Percentiles rank a stretch among this genome's conserved stretches.
These are phyloP conservation scores for Probosciger aterrimus DNA, from an alignment of 2,113 vertebrate species.

Conservation along the genomic window DNA sequence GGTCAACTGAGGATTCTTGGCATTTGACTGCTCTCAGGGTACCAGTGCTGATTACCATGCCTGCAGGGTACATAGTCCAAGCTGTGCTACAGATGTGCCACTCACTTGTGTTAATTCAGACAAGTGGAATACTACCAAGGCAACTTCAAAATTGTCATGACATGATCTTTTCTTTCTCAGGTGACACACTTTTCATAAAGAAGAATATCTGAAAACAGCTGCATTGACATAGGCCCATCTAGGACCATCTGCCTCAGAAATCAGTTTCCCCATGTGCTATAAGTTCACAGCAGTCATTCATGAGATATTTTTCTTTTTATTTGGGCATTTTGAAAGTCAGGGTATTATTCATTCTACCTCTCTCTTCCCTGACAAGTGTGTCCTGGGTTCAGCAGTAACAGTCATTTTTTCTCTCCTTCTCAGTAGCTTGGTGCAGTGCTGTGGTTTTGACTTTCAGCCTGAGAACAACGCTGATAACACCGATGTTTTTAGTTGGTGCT, in stretches of 20 bases:
- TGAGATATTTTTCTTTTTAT: background rate
- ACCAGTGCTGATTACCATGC: background rate
- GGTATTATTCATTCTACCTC: background rate
- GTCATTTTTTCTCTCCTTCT: too few relatives aligned
- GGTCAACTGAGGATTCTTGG: background rate
- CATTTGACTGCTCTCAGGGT: background rate
- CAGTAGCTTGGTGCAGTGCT: too few relatives aligned
- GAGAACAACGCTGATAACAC: too few relatives aligned
- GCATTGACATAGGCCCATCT: background rate
- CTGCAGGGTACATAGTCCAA: background rate
- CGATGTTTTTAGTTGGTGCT: too few relatives aligned
- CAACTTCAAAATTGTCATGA: background rate
- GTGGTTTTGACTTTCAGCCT: too few relatives aligned
- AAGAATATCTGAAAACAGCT: background rate
- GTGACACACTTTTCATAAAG: background rate
- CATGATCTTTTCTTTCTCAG: background rate
- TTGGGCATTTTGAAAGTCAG: background rate
- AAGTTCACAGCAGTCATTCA: background rate
- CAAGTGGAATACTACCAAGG: background rate
- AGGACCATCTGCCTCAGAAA: background rate
- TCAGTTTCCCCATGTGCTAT: background rate
- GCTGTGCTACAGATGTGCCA: background rate
- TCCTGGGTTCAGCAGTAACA: too few relatives aligned
- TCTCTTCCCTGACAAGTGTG: background rate
- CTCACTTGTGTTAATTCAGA: background rate